Percentiles rank a stretch among this genome's conserved stretches.
These are phyloP conservation scores for Heterocephalus glaber DNA, from an alignment of 2,113 vertebrate species.

Conservation along the genomic window DNA sequence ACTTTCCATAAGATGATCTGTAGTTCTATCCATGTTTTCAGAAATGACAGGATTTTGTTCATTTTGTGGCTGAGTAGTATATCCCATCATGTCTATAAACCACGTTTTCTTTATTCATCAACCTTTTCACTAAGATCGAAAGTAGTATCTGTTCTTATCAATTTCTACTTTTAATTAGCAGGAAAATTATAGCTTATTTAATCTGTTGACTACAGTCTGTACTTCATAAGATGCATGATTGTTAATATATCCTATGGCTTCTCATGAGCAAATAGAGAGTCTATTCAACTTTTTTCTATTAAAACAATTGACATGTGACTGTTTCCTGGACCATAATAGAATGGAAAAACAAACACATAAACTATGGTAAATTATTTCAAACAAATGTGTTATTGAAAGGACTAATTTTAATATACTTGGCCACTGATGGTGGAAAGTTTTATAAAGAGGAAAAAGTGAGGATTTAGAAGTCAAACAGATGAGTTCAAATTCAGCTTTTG, in stretches of 20 bases:
- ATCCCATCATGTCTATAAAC: background rate
- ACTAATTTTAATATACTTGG: background rate
- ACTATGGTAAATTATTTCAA: background rate
- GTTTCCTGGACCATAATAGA: background rate
- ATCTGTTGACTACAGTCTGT: background rate
- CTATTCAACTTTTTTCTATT: background rate
- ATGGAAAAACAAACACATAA: background rate
- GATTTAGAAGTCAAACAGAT: background rate
- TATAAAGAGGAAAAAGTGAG: background rate
- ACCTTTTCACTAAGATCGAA: background rate
- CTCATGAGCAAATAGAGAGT: background rate
- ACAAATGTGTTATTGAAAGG: background rate
- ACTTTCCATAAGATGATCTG: no score
- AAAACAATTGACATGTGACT: background rate
- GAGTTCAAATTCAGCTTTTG: background rate
- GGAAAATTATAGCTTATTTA: slow-evolving; percentile 33
- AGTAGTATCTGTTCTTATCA: background rate
- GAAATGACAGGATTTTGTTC: no score
- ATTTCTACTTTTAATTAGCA: background rate
- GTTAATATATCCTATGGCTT: background rate
- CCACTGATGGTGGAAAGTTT: background rate
- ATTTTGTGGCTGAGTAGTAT: no score
- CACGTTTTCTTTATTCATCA: background rate
- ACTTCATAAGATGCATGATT: background rate
- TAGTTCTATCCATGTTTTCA: no score